Evolutionary conservation across 2,888 invertebrate species (phyloP).

Genomic region (Polyploca ridens): DNA sequence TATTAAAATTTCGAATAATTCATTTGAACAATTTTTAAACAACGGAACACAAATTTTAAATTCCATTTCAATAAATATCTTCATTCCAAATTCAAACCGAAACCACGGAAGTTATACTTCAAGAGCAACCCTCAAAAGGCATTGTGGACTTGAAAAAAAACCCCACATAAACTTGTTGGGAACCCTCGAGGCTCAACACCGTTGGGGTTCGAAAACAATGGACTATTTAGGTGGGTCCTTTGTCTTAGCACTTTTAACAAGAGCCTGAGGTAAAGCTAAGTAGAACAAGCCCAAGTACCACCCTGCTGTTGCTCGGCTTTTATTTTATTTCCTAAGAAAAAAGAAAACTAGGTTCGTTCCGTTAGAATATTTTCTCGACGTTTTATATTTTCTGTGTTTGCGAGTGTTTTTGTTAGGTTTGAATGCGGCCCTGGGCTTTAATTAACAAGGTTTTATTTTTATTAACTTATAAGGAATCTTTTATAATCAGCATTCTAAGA

Average conservation of each 20-base stretch:
- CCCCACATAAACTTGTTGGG: conserved; percentile 63
- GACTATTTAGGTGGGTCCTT: conserved; percentile 71
- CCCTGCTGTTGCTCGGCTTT: background rate
- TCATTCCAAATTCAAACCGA: conserved; percentile 13
- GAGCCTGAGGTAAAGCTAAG: conserved; percentile 9
- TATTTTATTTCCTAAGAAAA: conserved; percentile 7
- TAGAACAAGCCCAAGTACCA: conserved; percentile 2
- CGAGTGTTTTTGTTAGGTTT: conserved; percentile 1
- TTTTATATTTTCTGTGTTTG: background rate
- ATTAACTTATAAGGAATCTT: too few relatives aligned
- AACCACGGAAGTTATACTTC: conserved; percentile 22
- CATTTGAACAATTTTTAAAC: background rate
- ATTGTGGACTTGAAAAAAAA: conserved; percentile 39
- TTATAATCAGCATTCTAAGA: too few relatives aligned
- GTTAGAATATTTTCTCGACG: background rate
- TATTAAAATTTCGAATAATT: background rate
- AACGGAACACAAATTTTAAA: background rate
- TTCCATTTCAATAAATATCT: background rate
- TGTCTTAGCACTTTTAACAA: conserved; percentile 48
- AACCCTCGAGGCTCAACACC: conserved; percentile 41
- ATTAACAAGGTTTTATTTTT: background rate
- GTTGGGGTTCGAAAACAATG: conserved; percentile 64
- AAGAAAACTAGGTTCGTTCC: background rate
- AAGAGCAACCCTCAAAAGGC: conserved; percentile 28
- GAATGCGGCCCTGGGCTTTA: background rate